phyloP scores from a whole-genome alignment of 2,113 vertebrate species.

The Apodemus sylvaticus region DNA sequence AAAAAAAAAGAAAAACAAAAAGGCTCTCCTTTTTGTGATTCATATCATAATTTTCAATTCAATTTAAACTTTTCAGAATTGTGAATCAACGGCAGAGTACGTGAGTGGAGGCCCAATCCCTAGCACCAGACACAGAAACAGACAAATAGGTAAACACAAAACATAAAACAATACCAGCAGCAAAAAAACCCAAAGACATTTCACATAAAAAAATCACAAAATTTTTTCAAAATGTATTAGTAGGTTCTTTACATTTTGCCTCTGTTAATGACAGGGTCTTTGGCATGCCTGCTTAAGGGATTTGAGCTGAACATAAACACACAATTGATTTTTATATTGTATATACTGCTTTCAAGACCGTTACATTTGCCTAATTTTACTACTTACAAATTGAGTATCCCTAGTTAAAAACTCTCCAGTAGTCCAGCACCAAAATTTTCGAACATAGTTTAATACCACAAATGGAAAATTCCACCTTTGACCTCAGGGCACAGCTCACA shows the following conservation, averaged over 20 bases:
- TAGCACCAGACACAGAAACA: not conserved
- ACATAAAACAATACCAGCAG: not conserved
- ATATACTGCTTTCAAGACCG: not conserved
- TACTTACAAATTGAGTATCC: not conserved
- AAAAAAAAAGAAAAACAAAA: not conserved
- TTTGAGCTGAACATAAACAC: not conserved
- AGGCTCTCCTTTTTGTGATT: no score
- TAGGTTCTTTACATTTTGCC: conserved; percentile 8
- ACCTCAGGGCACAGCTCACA: not conserved
- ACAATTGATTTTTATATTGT: not conserved
- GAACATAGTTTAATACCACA: not conserved
- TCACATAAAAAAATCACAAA: not conserved
- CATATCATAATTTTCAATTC: not conserved
- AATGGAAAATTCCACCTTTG: not conserved
- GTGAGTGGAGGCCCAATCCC: not conserved
- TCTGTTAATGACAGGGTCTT: not conserved
- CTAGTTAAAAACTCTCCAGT: not conserved
- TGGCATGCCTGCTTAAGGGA: not conserved
- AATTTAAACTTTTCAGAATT: not conserved
- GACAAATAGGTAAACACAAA: not conserved
- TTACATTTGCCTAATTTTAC: conserved; percentile 8
- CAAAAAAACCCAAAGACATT: not conserved
- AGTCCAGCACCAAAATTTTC: no score
- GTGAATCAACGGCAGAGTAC: not conserved
- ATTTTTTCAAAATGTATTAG: not conserved